Conservation (phyloP, 1,140 invertebrate species). For the Nymphalis io region DNA sequence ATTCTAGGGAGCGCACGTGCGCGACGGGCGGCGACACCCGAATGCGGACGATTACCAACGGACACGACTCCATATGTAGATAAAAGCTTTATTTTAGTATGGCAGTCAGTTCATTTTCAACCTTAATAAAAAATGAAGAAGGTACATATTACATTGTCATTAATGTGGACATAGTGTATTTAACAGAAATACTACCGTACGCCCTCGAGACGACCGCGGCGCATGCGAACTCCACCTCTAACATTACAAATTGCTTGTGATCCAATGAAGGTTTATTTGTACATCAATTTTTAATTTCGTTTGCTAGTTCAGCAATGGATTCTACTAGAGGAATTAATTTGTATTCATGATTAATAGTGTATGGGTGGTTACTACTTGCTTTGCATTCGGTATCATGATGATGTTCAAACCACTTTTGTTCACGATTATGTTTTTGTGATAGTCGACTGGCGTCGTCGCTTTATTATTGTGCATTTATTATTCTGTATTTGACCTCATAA, state of each 20-base stretch:
- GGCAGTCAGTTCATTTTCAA: slow-evolving; percentile 16
- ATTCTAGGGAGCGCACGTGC: slow-evolving; percentile 49
- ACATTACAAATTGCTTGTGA: slow-evolving; percentile 18
- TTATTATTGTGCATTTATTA: slow-evolving; percentile 50
- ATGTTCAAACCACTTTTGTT: slow-evolving; percentile 59
- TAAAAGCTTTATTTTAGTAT: slow-evolving; percentile 8
- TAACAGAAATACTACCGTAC: slow-evolving; percentile 31
- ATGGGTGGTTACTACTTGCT: slow-evolving; percentile 45
- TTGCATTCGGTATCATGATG: slow-evolving; percentile 55
- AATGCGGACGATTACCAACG: slow-evolving; percentile 47
- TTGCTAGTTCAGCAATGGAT: slow-evolving; percentile 38
- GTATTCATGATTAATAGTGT: slow-evolving; percentile 32
- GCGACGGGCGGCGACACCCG: slow-evolving; percentile 48
- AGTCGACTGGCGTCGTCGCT: slow-evolving; percentile 48
- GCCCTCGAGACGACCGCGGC: slow-evolving; percentile 58
- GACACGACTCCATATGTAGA: slow-evolving; percentile 19
- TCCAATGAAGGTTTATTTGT: slow-evolving; percentile 39
- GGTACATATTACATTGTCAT: slow-evolving; percentile 15
- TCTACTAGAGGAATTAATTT: slow-evolving; percentile 4
- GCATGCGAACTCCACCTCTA: slow-evolving; percentile 43
- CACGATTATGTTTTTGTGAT: slow-evolving; percentile 58
- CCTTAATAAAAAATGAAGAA: background rate
- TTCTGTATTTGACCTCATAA: slow-evolving; percentile 32
- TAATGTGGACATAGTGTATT: slow-evolving; percentile 17
- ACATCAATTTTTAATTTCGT: background rate